Evolutionary conservation across 2,797 vertebrate genomes (phyloP), one percentile per base, ranked within the genome.

Genomic region (Dendrocincla tyrannina): DNA sequence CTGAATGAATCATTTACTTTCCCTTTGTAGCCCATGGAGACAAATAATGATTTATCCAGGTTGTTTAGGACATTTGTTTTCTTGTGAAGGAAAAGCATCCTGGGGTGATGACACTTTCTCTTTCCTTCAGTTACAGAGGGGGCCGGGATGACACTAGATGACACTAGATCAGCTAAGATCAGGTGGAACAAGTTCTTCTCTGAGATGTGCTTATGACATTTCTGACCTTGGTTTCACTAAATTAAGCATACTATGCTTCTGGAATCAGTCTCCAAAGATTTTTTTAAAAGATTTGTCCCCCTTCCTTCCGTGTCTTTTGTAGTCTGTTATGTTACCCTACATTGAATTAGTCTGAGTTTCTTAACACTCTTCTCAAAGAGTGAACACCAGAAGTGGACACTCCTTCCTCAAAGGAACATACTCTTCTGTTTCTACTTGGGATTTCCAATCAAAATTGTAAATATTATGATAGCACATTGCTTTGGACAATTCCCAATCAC

Each of bases 1-100:
- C 88, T 74, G 60, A 93, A 84, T 6, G 13, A 93, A 93, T 90
- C 24, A 85, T 85, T 80, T 68, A 44, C 42, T 91, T 83, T 91
- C 33, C 25, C 11, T 33, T 49, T 2, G 3, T 33, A 76, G 49
- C 10, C 25, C 20, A 37, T 23, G 44, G 49, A 90, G 60, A 67
- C 13, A 80, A 47, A 67, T 50, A 91, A 83, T 53, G 55, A 92
- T 94, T 92, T 94, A 64, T 83, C 82, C 64, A 79, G 46, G 68
- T 17, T 85, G 47, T 80, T 56, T 63, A 42, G 76, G 60, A 89
- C 37, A 56, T 85, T 66, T 69, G 56, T 82, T 91, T 95, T 79
- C 35, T 82, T 64, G 33, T 55, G 44, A 49, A 88, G 56, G 30
- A 89, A 85, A 85, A 60, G 41, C 44, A 59, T 37, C 60, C 47